These are phyloP conservation scores for Drosophila azteca DNA, from an alignment of 1,140 invertebrate genomes.

Conservation along the genomic window DNA sequence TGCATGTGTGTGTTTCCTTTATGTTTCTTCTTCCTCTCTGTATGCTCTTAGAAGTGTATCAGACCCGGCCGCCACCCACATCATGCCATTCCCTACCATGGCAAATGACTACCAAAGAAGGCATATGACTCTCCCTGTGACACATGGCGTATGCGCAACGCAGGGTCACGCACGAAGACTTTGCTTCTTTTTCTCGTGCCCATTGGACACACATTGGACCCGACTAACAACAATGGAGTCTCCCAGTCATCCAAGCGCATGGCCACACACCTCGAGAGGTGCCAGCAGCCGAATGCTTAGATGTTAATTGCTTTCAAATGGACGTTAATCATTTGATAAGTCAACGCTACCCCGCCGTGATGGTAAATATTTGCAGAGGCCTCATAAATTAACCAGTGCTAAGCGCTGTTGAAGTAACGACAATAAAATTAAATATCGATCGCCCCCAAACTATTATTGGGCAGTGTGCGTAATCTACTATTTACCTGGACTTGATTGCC, in stretches of 20 bases:
- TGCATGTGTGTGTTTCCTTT: conserved; percentile 27
- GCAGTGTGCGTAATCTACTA: conserved; percentile 8
- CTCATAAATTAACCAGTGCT: conserved; percentile 37
- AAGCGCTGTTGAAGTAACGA: conserved; percentile 25
- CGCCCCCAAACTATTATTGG: conserved; percentile 30
- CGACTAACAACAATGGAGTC: conserved; percentile 8
- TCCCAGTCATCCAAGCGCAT: not conserved
- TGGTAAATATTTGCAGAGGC: conserved; percentile 44
- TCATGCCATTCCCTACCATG: not conserved
- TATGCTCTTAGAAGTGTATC: conserved; percentile 1
- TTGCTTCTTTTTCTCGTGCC: too few relatives aligned
- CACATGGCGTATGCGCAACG: conserved; percentile 65
- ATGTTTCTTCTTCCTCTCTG: conserved; percentile 1
- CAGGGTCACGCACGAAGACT: conserved; percentile 5
- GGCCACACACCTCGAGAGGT: conserved; percentile 12
- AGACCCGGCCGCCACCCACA: conserved; percentile 16
- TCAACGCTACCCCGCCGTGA: conserved; percentile 12
- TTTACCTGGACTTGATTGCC: conserved; percentile 42
- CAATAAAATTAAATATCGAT: conserved; percentile 43
- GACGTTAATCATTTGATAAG: conserved; percentile 45
- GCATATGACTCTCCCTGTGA: conserved; percentile 53
- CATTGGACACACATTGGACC: too few relatives aligned
- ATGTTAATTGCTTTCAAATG: conserved; percentile 51
- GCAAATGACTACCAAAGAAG: conserved; percentile 50
- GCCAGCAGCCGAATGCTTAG: conserved; percentile 17